Evolutionary conservation across 2,797 vertebrate species (phyloP).

Genomic region (Danio albolineatus): DNA sequence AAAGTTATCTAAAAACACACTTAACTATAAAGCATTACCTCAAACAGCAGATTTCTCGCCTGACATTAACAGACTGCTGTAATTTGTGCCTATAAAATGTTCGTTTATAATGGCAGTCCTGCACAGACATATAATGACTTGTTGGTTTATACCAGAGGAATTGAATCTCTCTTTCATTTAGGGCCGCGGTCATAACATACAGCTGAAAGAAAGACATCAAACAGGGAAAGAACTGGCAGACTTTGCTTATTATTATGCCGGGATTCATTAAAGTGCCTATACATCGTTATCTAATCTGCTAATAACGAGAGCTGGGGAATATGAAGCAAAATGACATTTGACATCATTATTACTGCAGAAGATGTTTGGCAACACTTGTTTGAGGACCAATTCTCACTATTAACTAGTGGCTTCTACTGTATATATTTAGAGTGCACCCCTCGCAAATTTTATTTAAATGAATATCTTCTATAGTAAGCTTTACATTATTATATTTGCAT

Average conservation of each 20-base stretch:
- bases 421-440: too few relatives aligned
- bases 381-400: too few relatives aligned
- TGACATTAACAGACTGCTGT: not conserved
- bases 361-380: not conserved
- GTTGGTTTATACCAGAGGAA: constrained; percentile 29
- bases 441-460: too few relatives aligned
- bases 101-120: constrained; percentile 19
- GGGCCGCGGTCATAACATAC: not conserved
- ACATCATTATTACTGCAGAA: not conserved
- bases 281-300: constrained; percentile 15
- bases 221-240: constrained; percentile 17
- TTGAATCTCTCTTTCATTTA: not conserved
- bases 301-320: not conserved
- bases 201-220: constrained; percentile 16
- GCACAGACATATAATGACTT: constrained; percentile 30
- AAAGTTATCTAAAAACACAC: not conserved
- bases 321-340: not conserved
- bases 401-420: too few relatives aligned
- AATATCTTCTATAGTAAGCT: too few relatives aligned
- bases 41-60: not conserved
- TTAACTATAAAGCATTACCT: not conserved
- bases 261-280: constrained; percentile 46
- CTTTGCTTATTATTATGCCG: constrained; percentile 17
- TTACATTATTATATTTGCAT: too few relatives aligned
- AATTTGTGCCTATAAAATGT: constrained; percentile 19